Conservation (phyloP, 2,113 vertebrate species). For the Platycercus adscitus region DNA sequence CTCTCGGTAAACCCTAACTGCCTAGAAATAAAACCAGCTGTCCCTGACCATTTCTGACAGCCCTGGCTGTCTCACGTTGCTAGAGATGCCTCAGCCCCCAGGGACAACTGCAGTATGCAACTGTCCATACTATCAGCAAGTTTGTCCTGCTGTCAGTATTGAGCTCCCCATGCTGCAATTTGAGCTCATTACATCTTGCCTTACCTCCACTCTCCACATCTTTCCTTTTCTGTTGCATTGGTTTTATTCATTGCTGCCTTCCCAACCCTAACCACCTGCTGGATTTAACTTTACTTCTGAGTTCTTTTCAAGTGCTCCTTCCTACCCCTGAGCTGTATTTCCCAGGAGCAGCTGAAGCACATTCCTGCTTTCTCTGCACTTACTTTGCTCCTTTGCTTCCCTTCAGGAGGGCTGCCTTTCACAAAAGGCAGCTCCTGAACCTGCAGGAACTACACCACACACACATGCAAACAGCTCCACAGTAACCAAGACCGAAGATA, state of each 20-base stretch:
- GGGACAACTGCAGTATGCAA: neutral
- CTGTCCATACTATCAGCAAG: neutral
- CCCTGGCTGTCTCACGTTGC: neutral
- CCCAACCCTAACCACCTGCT: neutral
- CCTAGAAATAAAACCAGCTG: neutral
- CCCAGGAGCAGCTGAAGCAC: neutral
- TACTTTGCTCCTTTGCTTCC: neutral
- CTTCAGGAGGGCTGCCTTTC: neutral
- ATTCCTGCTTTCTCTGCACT: neutral
- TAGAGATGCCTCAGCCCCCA: neutral
- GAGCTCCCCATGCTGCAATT: neutral
- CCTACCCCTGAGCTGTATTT: neutral
- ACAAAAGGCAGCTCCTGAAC: neutral
- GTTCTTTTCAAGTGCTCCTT: neutral
- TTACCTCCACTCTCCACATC: neutral
- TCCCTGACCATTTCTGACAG: neutral
- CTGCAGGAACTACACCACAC: rapidly evolving
- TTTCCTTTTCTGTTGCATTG: neutral
- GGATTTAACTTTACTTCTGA: neutral
- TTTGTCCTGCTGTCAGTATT: neutral
- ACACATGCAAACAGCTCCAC: neutral
- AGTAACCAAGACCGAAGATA: neutral
- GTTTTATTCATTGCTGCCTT: neutral
- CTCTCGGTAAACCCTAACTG: neutral
- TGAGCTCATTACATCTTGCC: neutral